phyloP scores from a whole-genome alignment of 2,113 vertebrate species.

The Rhodinocichla rosea region DNA sequence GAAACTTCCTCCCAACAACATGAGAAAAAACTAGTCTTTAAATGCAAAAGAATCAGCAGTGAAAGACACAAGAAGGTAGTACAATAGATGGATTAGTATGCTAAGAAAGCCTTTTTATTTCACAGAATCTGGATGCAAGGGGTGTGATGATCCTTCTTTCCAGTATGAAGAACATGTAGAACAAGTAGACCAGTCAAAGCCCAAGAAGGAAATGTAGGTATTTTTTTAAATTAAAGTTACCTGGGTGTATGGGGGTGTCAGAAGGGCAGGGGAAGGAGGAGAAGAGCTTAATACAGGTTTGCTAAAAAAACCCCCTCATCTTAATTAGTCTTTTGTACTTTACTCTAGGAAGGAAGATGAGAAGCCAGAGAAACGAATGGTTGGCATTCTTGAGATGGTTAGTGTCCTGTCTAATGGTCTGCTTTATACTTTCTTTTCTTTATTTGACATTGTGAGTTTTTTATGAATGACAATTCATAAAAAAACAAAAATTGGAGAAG shows the following conservation, averaged over 20 bases:
- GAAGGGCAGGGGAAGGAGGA: background rate
- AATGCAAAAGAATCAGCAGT: background rate
- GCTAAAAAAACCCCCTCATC: background rate
- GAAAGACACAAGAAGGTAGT: background rate
- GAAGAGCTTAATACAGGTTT: background rate
- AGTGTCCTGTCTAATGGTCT: background rate
- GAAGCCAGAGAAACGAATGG: background rate
- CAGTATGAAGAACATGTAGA: conserved; percentile 25
- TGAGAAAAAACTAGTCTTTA: background rate
- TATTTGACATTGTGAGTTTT: background rate
- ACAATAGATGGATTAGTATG: background rate
- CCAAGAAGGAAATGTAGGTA: background rate
- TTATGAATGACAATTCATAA: background rate
- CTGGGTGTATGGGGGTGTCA: background rate
- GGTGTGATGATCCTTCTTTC: conserved; percentile 15
- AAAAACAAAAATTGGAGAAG: background rate
- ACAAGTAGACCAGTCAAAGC: background rate
- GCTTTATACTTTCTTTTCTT: background rate
- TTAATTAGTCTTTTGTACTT: background rate
- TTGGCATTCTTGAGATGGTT: conserved; percentile 64
- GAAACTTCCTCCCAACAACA: background rate
- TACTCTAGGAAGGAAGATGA: conserved; percentile 43
- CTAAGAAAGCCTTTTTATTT: background rate
- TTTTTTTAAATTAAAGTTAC: background rate
- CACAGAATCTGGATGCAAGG: background rate